Conservation (phyloP, 2,888 invertebrate genomes). For the Anaspis maculata region DNA sequence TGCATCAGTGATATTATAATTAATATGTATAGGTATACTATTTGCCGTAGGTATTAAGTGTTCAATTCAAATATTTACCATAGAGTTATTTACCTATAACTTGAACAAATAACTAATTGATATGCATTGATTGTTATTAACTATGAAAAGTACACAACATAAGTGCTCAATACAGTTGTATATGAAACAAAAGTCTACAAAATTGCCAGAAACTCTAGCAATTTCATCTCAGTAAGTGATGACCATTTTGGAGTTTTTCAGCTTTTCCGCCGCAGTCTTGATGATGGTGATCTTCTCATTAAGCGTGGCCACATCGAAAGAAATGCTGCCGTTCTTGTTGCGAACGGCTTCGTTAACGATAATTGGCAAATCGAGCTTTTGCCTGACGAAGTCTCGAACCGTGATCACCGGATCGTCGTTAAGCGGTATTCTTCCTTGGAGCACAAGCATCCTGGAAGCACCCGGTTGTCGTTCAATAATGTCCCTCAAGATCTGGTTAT, state of each 20-base stretch:
- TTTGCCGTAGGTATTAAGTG: too few species aligned
- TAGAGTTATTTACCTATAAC: too few species aligned
- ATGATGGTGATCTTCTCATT: not conserved
- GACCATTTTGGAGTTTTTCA: not conserved
- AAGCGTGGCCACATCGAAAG: not conserved
- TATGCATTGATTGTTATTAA: too few species aligned
- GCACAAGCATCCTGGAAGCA: slow-evolving; percentile 14
- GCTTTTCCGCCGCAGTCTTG: not conserved
- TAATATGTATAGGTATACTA: too few species aligned
- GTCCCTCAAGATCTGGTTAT: slow-evolving; percentile 16
- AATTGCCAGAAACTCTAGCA: too few species aligned
- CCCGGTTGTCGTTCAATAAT: slow-evolving; percentile 17
- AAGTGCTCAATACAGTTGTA: too few species aligned
- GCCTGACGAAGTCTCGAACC: not conserved
- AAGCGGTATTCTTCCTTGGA: slow-evolving; percentile 14
- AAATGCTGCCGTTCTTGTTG: not conserved
- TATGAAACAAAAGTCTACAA: too few species aligned
- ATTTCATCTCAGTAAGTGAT: too few species aligned
- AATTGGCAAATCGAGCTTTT: not conserved
- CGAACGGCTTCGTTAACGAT: not conserved
- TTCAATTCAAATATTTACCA: too few species aligned
- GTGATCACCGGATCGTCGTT: not conserved
- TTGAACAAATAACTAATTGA: too few species aligned
- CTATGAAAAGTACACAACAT: too few species aligned
- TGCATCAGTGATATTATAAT: too few species aligned